A percentile compares a stretch with the other conserved stretches of the same genome.
These are phyloP conservation scores for Atherinomorus stipes DNA, from an alignment of 2,113 vertebrate species.

Conservation along the genomic window DNA sequence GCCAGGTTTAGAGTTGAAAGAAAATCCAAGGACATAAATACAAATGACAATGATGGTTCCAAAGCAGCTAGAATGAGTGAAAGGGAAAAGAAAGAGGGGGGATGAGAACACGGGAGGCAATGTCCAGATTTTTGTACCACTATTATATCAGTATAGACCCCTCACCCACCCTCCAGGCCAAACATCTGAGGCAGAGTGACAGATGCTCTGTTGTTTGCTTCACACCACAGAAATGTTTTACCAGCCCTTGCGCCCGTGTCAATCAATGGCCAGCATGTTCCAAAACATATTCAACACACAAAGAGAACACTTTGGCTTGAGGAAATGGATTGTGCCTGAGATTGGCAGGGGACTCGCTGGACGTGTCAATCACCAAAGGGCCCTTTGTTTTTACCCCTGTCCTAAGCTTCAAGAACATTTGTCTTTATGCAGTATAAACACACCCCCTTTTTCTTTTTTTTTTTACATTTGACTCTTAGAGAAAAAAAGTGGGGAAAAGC, in stretches of 20 bases:
- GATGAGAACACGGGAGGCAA: conserved; percentile 43
- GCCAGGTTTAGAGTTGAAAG: not conserved
- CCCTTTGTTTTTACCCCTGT: conserved; percentile 63
- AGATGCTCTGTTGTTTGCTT: conserved; percentile 82
- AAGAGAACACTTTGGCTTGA: conserved; percentile 85
- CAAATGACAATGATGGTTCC: conserved; percentile 4
- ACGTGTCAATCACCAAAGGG: conserved; percentile 72
- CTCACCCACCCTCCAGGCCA: conserved; percentile 79
- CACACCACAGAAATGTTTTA: conserved; percentile 85
- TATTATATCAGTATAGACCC: conserved; percentile 69
- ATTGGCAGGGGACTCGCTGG: conserved; percentile 71
- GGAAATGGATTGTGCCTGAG: conserved; percentile 78
- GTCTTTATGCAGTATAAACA: conserved; percentile 15
- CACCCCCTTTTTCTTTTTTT: conserved; percentile 20
- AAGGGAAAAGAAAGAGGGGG: not conserved
- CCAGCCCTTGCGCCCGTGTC: conserved; percentile 85
- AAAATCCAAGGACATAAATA: conserved; percentile 12
- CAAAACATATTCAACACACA: conserved; percentile 87
- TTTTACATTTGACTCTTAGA: conserved; percentile 34
- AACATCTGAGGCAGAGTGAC: conserved; percentile 84
- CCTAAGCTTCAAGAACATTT: conserved; percentile 42
- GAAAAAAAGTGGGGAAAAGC: conserved; percentile 6
- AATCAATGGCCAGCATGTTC: conserved; percentile 85
- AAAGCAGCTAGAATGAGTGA: not conserved
- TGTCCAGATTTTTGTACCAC: conserved; percentile 62